A percentile compares a stretch with the other conserved stretches of the same genome.
Evolutionary conservation across 2,888 invertebrate genomes (phyloP).

Genomic region (Tholera decimalis): DNA sequence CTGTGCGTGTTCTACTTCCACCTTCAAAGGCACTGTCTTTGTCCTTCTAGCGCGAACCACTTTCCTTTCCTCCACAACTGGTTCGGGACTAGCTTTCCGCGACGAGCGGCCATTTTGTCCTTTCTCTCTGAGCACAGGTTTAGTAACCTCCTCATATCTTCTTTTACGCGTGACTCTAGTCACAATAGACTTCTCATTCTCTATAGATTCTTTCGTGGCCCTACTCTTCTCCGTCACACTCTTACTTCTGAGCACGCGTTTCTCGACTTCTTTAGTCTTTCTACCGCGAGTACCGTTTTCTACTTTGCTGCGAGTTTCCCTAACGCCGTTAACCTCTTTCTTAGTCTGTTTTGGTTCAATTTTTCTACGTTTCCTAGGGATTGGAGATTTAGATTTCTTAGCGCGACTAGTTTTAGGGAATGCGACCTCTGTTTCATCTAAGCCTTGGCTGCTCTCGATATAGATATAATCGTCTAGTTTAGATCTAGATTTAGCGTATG

Average conservation of each 20-base stretch:
- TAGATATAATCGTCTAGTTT: slow-evolving; percentile 87
- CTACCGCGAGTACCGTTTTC: slow-evolving; percentile 59
- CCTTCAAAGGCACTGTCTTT: slow-evolving; percentile 63
- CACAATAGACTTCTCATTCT: slow-evolving; percentile 81
- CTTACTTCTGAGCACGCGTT: slow-evolving; percentile 66
- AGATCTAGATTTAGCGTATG: slow-evolving; percentile 83
- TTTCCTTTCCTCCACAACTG: slow-evolving; percentile 70
- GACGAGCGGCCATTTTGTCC: slow-evolving; percentile 83
- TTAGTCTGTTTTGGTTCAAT: slow-evolving; percentile 72
- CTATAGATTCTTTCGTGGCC: slow-evolving; percentile 85
- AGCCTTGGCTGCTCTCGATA: slow-evolving; percentile 83
- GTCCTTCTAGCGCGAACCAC: slow-evolving; percentile 76
- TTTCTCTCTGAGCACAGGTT: slow-evolving; percentile 86
- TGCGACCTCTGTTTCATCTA: slow-evolving; percentile 83
- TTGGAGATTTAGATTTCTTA: slow-evolving; percentile 79
- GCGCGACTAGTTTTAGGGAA: slow-evolving; percentile 79
- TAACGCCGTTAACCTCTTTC: slow-evolving; percentile 68
- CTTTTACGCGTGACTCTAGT: slow-evolving; percentile 81
- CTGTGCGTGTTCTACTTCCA: slow-evolving; percentile 66
- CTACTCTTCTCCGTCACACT: slow-evolving; percentile 71
- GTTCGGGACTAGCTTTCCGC: slow-evolving; percentile 68
- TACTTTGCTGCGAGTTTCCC: slow-evolving; percentile 73
- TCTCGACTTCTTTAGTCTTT: slow-evolving; percentile 57
- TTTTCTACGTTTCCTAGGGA: slow-evolving; percentile 85
- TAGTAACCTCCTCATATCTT: slow-evolving; percentile 78